Conservation (phyloP, 2,888 invertebrate species). For the Orgyia antiqua region DNA sequence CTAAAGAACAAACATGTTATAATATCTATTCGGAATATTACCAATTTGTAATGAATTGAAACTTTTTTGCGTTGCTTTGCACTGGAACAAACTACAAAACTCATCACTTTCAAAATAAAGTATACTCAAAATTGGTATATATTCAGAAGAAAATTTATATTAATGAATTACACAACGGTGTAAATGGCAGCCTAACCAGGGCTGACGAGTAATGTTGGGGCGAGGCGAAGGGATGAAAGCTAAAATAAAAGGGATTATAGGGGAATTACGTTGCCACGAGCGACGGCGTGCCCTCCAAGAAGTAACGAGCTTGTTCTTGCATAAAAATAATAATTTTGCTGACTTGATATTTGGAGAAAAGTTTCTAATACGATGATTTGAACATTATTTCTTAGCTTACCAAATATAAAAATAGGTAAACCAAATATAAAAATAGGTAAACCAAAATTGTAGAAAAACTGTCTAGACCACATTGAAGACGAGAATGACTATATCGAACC, state of each 20-base stretch:
- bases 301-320: conserved; percentile 37
- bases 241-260: conserved; percentile 68
- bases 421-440: too few relatives aligned
- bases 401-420: too few relatives aligned
- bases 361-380: too few relatives aligned
- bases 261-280: conserved; percentile 59
- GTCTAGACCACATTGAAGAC: too few relatives aligned
- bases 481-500: too few relatives aligned
- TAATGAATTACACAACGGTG: conserved; percentile 38
- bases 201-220: conserved; percentile 42
- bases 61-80: too few relatives aligned
- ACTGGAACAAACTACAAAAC: too few relatives aligned
- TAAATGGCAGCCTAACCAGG: conserved; percentile 33
- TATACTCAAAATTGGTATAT: not conserved
- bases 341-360: conserved; percentile 12
- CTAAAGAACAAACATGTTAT: not conserved
- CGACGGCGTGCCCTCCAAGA: conserved; percentile 34
- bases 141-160: conserved; percentile 5
- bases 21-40: not conserved
- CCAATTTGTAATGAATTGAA: too few relatives aligned
- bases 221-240: conserved; percentile 49
- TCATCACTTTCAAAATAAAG: too few relatives aligned
- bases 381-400: too few relatives aligned
- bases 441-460: too few relatives aligned
- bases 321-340: conserved; percentile 40